Conservation (phyloP, 2,888 invertebrate genomes). For the Reticulitermes lucifugus region DNA sequence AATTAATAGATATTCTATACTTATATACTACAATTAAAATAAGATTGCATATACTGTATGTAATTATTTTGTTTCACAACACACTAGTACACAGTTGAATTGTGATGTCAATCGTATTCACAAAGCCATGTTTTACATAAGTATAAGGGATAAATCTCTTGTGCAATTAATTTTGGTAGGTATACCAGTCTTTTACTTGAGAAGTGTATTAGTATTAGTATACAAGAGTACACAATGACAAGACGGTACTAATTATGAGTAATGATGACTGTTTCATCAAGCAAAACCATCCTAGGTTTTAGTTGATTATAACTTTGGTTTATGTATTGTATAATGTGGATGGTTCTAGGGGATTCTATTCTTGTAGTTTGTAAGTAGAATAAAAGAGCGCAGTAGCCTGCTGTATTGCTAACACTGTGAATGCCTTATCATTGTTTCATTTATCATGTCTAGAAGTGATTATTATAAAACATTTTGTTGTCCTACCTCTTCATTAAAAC, state of each 20-base stretch:
- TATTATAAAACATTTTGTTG: slow-evolving; percentile 2
- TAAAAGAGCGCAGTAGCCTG: slow-evolving; percentile 22
- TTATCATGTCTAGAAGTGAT: slow-evolving; percentile 27
- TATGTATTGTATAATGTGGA: slow-evolving; percentile 35
- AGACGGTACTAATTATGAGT: slow-evolving; percentile 30
- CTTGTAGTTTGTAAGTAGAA: slow-evolving; percentile 33
- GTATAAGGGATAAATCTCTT: slow-evolving; percentile 13
- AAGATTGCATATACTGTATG: slow-evolving; percentile 43
- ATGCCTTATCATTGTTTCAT: slow-evolving; percentile 41
- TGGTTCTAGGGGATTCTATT: slow-evolving; percentile 42
- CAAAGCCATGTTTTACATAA: slow-evolving; percentile 38
- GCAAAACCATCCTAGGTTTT: slow-evolving; percentile 38
- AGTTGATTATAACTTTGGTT: slow-evolving; percentile 30
- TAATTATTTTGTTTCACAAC: slow-evolving; percentile 44
- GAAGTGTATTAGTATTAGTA: slow-evolving; percentile 42
- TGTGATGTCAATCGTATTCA: slow-evolving; percentile 43
- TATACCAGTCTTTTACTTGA: slow-evolving; percentile 40
- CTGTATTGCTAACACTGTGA: slow-evolving; percentile 40
- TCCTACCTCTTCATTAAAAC: neutral
- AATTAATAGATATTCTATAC: slow-evolving; percentile 60
- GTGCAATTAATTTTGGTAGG: slow-evolving; percentile 35
- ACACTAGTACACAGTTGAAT: slow-evolving; percentile 41
- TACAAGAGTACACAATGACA: slow-evolving; percentile 3
- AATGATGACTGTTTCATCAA: slow-evolving; percentile 26
- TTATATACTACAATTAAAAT: slow-evolving; percentile 47